Evolutionary conservation across 2,888 invertebrate species (phyloP), one percentile per base, ranked within the genome.

Genomic region (Acleris emargana): DNA sequence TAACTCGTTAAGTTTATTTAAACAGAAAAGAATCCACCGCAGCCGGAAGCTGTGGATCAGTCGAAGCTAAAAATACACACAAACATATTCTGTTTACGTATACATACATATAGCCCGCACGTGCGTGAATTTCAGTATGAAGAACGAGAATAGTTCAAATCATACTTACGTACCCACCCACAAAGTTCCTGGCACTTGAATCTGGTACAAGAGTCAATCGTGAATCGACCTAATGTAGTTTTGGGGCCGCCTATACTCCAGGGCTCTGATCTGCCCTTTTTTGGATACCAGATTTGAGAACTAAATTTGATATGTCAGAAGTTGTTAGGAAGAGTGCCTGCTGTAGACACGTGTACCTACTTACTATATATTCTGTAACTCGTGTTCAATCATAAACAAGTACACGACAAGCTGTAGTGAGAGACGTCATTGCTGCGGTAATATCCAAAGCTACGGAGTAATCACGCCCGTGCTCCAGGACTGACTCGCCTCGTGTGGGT

Each of bases 21-120:
- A n/a, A 55, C 51, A 47, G 51, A 32, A 58, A 63, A 43, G 28
- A 57, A 45, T 38, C 51, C 58, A 22, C 58, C 63, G n/a, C 58
- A 16, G 57, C 67, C 67, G 69, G 69, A 69, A 69, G 51, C 64
- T 57, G 58, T 50, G 62, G 64, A 69, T 69, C 67, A 62, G 63
- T 42, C 49, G 45, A 45, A 45, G 67, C 64, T 64, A 64, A 58
- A 51, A 64, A 64, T 64, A 64, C 57, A 59, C 28, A 49, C 64
- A 52, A 45, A 49, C 58, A 16, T 17, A 59, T 42, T 42, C 20
- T 38, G 9, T 20, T 17, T 38, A 13, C 38, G 38, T 38, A 38
- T 13, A 38, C 13, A 38, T 13, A 38, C 38, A 13, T 38, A 38
- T 38, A 38, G 6, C 38, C 28, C 11, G 54, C 54, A 22, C 54